phyloP scores from a whole-genome alignment of 2,113 vertebrate species.

The Thymallus thymallus region DNA sequence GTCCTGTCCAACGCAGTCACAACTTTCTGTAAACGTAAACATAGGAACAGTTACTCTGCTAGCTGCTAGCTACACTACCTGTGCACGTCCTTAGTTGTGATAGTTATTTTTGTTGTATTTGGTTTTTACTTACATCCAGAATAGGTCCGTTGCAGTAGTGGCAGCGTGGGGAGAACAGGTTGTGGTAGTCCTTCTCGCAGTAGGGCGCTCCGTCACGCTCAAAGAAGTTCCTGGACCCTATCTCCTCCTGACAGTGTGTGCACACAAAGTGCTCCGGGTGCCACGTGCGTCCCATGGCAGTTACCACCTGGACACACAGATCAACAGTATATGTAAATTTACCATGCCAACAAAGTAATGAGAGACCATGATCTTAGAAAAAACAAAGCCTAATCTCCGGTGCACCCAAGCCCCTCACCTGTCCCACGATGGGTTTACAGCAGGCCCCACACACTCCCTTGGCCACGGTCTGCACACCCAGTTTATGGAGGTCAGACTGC shows the following conservation, averaged over 20 bases:
- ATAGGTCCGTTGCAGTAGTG: constrained; percentile 98
- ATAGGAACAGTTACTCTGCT: not conserved
- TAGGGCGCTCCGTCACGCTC: constrained; percentile 96
- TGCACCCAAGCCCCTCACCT: constrained; percentile 75
- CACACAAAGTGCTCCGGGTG: constrained; percentile 99
- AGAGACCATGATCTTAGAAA: not conserved
- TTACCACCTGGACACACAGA: constrained; percentile 82
- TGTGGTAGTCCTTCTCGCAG: constrained; percentile 96
- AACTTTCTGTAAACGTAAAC: constrained; percentile 84
- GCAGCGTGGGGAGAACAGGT: constrained; percentile 96
- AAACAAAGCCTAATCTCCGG: not conserved
- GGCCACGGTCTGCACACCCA: constrained; percentile 93
- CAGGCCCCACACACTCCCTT: constrained; percentile 98
- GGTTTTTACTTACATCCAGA: constrained; percentile 83
- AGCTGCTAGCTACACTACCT: not conserved
- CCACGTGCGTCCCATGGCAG: constrained; percentile 98
- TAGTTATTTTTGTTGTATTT: not conserved
- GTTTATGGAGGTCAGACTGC: constrained; percentile 95
- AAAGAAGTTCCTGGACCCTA: constrained; percentile 97
- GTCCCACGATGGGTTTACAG: constrained; percentile 96
- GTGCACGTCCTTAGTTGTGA: not conserved
- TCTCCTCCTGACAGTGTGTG: constrained; percentile 98
- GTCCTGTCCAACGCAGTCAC: constrained; percentile 95
- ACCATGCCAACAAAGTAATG: not conserved
- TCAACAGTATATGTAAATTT: not conserved